Evolutionary conservation across 2,113 vertebrate species (phyloP), one percentile per base, ranked within the genome.

Genomic region (Bungarus multicinctus): DNA sequence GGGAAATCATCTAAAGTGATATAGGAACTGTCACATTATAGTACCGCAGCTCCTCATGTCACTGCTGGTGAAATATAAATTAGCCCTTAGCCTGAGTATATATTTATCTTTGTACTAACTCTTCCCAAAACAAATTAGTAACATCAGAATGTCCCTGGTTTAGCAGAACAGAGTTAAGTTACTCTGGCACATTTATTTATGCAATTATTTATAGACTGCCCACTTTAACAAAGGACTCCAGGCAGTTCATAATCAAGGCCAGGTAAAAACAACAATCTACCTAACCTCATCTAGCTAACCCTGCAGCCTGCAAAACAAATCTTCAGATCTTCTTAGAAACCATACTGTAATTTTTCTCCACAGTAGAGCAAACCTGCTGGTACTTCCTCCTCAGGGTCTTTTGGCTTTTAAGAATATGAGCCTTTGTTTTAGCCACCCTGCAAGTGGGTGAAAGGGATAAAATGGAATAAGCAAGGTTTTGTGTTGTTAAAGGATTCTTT

Each of bases 381-480:
- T 87, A 91, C 25, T 89, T 22, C 92, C 91, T 85, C 8, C 47
- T 50, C 9, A 74, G 7, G 9, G 3, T 4, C 34, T 50, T 87
- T 91, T 43, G 89, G 54, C 55, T 94, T 91, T 58, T 58, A 91
- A 91, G 69, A 92, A 92, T 39, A 69, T 94, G 92, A 92, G 4
- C 20, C 90, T 92, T 95, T 53, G n/a, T 1, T 90, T 89, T 3
- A 92, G 69, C n/a, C 20, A 57, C 95, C 91, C n/a, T 27, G 25
- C 81, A 94, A 91, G 10, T 1, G 64, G 91, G 3, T 93, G 85
- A 94, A 96, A 95, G 16, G 64, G 94, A 94, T 93, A 94, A 96
- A 94, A 85, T 14, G 54, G 64, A 94, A 95, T 93, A 96, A 95
- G 57, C 91, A 45, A 88, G 89, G 88, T 94, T 92, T 96, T 94